Evolutionary conservation across 2,797 vertebrate genomes (phyloP).

Genomic region (Smutsia temminckii): DNA sequence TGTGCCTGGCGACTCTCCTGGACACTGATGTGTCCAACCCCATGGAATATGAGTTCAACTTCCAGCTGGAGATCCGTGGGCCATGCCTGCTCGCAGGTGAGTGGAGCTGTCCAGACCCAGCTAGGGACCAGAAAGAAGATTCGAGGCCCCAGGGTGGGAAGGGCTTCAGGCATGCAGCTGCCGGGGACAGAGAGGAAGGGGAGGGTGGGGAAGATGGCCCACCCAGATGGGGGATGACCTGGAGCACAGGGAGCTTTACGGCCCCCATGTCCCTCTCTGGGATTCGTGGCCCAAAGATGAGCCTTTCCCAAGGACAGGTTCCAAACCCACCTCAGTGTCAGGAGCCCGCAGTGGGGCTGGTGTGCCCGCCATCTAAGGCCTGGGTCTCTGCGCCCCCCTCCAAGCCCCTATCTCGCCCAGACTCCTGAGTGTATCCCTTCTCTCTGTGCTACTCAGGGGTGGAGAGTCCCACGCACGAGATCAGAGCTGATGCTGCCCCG

Average conservation of each 20-base stretch:
- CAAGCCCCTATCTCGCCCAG: not conserved
- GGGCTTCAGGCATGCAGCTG: not conserved
- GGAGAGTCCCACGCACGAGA: slow-evolving; percentile 96
- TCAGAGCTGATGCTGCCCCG: slow-evolving; percentile 94
- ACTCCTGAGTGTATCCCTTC: not conserved
- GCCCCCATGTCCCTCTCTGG: not conserved
- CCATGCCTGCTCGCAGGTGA: slow-evolving; percentile 95
- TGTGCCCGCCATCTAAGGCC: not conserved
- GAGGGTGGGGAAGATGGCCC: rapidly evolving
- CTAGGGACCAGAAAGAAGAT: not conserved
- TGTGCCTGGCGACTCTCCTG: slow-evolving; percentile 89
- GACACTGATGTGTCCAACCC: slow-evolving; percentile 93
- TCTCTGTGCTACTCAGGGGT: slow-evolving; percentile 87
- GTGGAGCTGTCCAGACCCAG: not conserved
- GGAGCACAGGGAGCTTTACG: not conserved
- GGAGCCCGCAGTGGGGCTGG: not conserved
- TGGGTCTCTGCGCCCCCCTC: not conserved
- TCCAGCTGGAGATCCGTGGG: slow-evolving; percentile 95
- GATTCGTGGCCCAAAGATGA: not conserved
- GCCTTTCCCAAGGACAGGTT: not conserved
- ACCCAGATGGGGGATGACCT: not conserved
- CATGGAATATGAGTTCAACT: slow-evolving; percentile 95
- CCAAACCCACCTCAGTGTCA: not conserved
- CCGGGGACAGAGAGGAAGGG: not conserved
- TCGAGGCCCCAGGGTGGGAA: not conserved